These are phyloP conservation scores for Mylabris phalerata DNA, from an alignment of 1,140 invertebrate species.

Conservation along the genomic window DNA sequence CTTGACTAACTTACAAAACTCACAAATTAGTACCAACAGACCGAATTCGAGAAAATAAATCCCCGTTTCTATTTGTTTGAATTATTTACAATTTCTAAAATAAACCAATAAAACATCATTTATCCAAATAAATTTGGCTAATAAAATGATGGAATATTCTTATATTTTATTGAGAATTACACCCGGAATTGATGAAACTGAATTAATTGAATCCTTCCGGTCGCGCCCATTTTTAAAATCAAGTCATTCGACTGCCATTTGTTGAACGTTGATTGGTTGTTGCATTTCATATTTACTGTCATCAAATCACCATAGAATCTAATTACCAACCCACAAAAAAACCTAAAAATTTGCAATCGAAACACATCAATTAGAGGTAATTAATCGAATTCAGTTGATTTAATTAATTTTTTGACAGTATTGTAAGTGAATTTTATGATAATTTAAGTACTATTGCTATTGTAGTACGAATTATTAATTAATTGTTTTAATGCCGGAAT, in stretches of 20 bases:
- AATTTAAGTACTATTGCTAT: too few species aligned
- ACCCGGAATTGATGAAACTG: too few species aligned
- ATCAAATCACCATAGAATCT: not conserved
- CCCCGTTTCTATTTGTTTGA: too few species aligned
- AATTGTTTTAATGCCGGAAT: slow-evolving; percentile 1
- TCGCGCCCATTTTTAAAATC: slow-evolving; percentile 3
- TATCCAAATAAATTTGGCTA: too few species aligned
- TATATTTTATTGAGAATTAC: too few species aligned
- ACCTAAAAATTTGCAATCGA: not conserved
- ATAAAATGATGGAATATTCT: too few species aligned
- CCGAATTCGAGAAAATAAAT: too few species aligned
- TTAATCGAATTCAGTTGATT: not conserved
- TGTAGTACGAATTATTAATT: not conserved
- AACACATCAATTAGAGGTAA: not conserved
- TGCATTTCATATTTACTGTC: slow-evolving; percentile 7
- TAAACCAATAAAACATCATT: too few species aligned
- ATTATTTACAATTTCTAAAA: too few species aligned
- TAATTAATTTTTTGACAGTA: not conserved
- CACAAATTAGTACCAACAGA: too few species aligned
- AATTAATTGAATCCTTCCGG: too few species aligned
- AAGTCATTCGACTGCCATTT: slow-evolving; percentile 2
- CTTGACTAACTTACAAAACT: too few species aligned
- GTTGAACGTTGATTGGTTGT: slow-evolving; percentile 10
- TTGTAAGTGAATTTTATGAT: not conserved
- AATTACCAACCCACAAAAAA: not conserved